phyloP scores from a whole-genome alignment of 2,888 invertebrate genomes.

The Acrobeloides nanus region DNA sequence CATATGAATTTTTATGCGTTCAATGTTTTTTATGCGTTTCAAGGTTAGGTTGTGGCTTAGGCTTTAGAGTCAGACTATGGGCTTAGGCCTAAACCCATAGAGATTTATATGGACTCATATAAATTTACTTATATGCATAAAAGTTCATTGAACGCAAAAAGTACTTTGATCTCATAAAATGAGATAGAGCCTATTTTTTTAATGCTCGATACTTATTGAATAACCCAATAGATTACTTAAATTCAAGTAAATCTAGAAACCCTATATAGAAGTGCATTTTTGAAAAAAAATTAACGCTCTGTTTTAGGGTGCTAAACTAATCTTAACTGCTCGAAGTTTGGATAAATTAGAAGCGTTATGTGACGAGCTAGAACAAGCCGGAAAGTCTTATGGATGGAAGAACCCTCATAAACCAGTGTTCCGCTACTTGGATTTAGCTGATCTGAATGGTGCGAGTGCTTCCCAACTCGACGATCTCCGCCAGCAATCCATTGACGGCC shows the following conservation, averaged over 20 bases:
- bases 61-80: too few relatives aligned
- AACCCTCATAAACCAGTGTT: conserved; percentile 40
- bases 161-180: too few relatives aligned
- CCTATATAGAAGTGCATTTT: conserved; percentile 4
- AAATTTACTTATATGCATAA: too few relatives aligned
- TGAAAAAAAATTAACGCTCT: conserved; percentile 5
- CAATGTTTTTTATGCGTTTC: too few relatives aligned
- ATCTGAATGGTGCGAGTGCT: conserved; percentile 25
- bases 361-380: conserved; percentile 34
- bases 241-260: too few relatives aligned
- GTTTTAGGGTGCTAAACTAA: conserved; percentile 42
- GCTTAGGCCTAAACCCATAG: too few relatives aligned
- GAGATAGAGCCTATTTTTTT: neutral
- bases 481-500: conserved; percentile 28
- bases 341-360: conserved; percentile 43
- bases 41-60: too few relatives aligned
- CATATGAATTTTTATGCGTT: too few relatives aligned
- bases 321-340: conserved; percentile 42
- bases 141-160: neutral
- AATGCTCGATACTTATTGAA: conserved; percentile 1
- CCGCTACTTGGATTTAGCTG: conserved; percentile 45
- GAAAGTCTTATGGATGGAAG: conserved; percentile 16
- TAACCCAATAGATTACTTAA: too few relatives aligned
- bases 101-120: too few relatives aligned
- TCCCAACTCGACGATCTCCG: conserved; percentile 27